A percentile compares a stretch with the other conserved stretches of the same genome.
These are phyloP conservation scores for Thunnus albacares DNA, from an alignment of 2,797 vertebrate genomes.

Conservation along the genomic window DNA sequence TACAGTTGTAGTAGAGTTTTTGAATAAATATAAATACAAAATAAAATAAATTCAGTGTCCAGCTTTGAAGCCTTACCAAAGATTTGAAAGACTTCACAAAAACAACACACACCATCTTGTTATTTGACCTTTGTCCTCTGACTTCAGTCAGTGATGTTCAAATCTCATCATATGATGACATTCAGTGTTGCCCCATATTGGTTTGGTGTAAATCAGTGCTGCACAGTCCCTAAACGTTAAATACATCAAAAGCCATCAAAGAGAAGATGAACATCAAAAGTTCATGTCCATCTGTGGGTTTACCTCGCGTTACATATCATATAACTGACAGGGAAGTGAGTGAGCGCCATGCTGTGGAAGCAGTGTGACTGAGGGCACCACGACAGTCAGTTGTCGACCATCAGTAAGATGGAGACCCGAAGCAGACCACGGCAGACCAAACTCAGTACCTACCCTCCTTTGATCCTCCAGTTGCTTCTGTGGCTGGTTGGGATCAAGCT, in stretches of 20 bases:
- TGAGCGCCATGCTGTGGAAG: slow-evolving; percentile 68
- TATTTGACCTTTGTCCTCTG: slow-evolving; percentile 31
- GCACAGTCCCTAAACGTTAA: background rate
- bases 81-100: background rate
- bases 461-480: slow-evolving; percentile 99
- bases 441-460: slow-evolving; percentile 93
- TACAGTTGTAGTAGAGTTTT: background rate
- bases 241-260: slow-evolving; percentile 6
- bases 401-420: slow-evolving; percentile 36
- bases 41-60: background rate
- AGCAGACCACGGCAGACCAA: slow-evolving; percentile 58
- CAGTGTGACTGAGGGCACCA: slow-evolving; percentile 43
- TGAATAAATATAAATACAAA: background rate
- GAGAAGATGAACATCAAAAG: slow-evolving; percentile 21
- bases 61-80: background rate
- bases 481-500: slow-evolving; percentile 95
- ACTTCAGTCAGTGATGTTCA: slow-evolving; percentile 27
- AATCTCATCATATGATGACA: slow-evolving; percentile 20
- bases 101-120: background rate
- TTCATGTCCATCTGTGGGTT: slow-evolving; percentile 10
- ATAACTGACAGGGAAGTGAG: slow-evolving; percentile 35
- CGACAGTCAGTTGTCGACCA: slow-evolving; percentile 21
- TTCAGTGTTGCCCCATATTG: background rate
- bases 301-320: slow-evolving; percentile 15
- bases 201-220: slow-evolving; percentile 26